Percentiles rank a stretch among this genome's conserved stretches.
phyloP scores from a whole-genome alignment of 2,797 vertebrate species.

The Geotrypetes seraphini region DNA sequence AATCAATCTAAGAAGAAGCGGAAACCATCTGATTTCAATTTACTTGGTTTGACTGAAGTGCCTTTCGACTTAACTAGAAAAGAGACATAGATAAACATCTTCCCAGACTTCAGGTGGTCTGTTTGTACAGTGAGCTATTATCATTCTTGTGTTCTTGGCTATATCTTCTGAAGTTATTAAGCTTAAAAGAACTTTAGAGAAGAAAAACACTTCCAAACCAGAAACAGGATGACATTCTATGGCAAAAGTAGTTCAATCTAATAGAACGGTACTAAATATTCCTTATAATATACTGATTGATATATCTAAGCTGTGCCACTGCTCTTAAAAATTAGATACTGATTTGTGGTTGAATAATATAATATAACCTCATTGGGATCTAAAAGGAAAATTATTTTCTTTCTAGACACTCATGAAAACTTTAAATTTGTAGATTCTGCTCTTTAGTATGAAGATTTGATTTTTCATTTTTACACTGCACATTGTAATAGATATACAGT shows the following conservation, averaged over 20 bases:
- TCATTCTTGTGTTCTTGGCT: background rate
- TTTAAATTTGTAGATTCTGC: no score
- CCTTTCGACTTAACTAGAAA: slow-evolving; percentile 5
- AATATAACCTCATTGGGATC: no score
- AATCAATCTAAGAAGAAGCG: background rate
- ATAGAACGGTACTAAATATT: background rate
- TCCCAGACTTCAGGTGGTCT: background rate
- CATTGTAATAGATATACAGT: no score
- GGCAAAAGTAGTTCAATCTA: slow-evolving; percentile 1
- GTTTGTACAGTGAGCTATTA: slow-evolving; percentile 5
- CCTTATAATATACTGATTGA: no score
- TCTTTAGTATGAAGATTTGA: no score
- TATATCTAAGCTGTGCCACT: no score
- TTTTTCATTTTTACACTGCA: no score
- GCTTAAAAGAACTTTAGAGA: slow-evolving; percentile 2
- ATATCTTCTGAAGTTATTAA: background rate
- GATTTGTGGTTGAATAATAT: no score
- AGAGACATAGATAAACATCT: background rate
- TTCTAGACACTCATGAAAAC: no score
- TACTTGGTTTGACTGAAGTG: slow-evolving; percentile 8
- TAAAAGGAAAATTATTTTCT: no score
- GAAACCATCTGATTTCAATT: slow-evolving; percentile 4
- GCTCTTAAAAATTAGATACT: no score
- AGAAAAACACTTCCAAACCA: background rate
- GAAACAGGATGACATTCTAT: background rate